Evolutionary conservation across 2,888 invertebrate species (phyloP), one percentile per base, ranked within the genome.

Genomic region (Campoplex capitator): DNA sequence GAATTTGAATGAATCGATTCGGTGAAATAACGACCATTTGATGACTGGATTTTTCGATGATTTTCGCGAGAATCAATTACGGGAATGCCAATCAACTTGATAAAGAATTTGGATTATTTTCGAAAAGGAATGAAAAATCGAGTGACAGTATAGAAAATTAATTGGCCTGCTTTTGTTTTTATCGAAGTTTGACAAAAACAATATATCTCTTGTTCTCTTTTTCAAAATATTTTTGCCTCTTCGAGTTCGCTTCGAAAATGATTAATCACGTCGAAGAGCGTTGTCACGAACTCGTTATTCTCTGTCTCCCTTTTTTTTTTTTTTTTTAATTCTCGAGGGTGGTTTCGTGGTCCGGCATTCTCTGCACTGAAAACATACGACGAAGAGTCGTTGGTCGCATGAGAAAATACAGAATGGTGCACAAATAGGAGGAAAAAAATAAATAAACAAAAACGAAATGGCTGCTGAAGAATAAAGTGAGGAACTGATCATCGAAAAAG

Each of bases 211-310:
- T 32, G 16, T 16, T 62, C 62, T 32, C 71, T 71, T 71, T 71
- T 71, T 51, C 32, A 32, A 71, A 71, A 71, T 51, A 71, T 71
- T 51, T 28, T 71, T 28, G 51, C 28, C 35, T 67, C n/a, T n/a
- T 42, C n/a, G 45, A 79, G 28, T 45, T 70, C 45, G 35, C 56
- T 58, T 75, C 45, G 56, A 48, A 23, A 45, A 67, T 68, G 45
- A 82, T 83, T 78, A 84, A 84, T 78, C 73, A 79, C 45, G 56
- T 56, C 73, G 73, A 56, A 42, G 56, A 42, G 56, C 35, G 42
- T 38, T 67, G 38, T 78, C 78, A 54, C 68, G 62, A 56, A 45
- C 48, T 28, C 28, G 38, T 71, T 51, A 71, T 35, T 71, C 35
- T 51, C 32, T 70, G 3, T 32, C 32, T 62, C 45, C 32, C n/a